A percentile compares a stretch with the other conserved stretches of the same genome.
Conservation (phyloP, 2,113 vertebrate genomes). For the Scomber scombrus region DNA sequence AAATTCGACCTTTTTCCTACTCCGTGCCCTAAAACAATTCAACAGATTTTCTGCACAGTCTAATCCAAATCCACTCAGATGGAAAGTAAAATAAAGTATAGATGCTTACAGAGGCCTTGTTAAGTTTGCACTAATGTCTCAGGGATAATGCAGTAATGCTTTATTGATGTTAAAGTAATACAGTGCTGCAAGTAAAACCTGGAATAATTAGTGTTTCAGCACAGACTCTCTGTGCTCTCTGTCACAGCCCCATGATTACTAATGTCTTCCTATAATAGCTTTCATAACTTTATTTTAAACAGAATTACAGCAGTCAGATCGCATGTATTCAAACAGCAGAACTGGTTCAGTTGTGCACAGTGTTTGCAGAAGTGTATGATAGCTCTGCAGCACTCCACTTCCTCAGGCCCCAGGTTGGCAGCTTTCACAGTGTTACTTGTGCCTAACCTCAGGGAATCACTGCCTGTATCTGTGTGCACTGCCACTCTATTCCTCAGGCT, state of each 20-base stretch:
- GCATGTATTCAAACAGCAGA: constrained; percentile 6
- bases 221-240: background rate
- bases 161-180: constrained; percentile 6
- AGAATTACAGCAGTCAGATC: background rate
- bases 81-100: constrained; percentile 9
- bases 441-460: constrained; percentile 56
- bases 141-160: background rate
- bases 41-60: background rate
- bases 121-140: background rate
- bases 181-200: background rate
- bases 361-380: constrained; percentile 46
- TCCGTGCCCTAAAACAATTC: background rate
- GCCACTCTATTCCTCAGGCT: constrained; percentile 37
- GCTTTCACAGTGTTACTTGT: constrained; percentile 50
- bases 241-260: constrained; percentile 1
- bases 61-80: background rate
- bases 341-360: constrained; percentile 29
- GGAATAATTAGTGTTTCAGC: constrained; percentile 4
- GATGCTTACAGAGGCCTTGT: background rate
- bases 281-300: constrained; percentile 9
- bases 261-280: constrained; percentile 10
- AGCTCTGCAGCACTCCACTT: constrained; percentile 27
- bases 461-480: constrained; percentile 44
- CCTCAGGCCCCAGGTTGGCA: constrained; percentile 52
- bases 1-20: background rate